phyloP scores from a whole-genome alignment of 2,797 vertebrate species.

The Odontamblyopus rebecca region DNA sequence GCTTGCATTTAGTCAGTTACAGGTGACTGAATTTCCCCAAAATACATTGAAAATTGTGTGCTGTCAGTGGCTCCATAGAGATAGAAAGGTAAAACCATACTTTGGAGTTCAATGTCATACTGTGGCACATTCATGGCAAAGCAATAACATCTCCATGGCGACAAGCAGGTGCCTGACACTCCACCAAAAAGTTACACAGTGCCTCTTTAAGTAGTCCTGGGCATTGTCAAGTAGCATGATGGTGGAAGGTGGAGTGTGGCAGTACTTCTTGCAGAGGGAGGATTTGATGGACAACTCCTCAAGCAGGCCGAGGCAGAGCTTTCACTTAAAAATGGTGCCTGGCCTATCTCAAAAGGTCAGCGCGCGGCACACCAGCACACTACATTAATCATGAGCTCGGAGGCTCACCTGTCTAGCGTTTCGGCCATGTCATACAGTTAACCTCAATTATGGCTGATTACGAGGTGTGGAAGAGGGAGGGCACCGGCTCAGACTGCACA shows the following conservation, averaged over 20 bases:
- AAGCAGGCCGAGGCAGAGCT: slow-evolving; percentile 74
- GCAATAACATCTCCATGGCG: too few relatives aligned
- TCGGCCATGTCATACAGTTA: slow-evolving; percentile 76
- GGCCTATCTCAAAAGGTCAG: slow-evolving; percentile 84
- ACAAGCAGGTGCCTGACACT: too few relatives aligned
- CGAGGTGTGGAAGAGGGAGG: slow-evolving; percentile 75
- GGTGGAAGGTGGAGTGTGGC: slow-evolving; percentile 30
- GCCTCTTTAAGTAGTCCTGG: not conserved
- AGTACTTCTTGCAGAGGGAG: slow-evolving; percentile 39
- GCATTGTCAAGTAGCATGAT: slow-evolving; percentile 35
- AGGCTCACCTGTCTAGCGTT: slow-evolving; percentile 79
- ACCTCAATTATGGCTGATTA: slow-evolving; percentile 82
- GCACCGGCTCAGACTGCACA: slow-evolving; percentile 33
- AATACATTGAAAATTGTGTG: too few relatives aligned
- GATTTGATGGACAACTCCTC: slow-evolving; percentile 79
- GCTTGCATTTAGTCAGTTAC: too few relatives aligned
- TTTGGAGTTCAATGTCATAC: too few relatives aligned
- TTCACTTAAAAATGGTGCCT: slow-evolving; percentile 84
- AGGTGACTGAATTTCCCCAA: too few relatives aligned
- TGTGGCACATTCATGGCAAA: too few relatives aligned
- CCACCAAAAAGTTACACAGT: too few relatives aligned
- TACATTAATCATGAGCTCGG: slow-evolving; percentile 81
- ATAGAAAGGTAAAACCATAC: too few relatives aligned
- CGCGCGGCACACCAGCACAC: slow-evolving; percentile 73
- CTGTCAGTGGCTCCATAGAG: too few relatives aligned